Evolutionary conservation across 2,113 vertebrate genomes (phyloP).

Genomic region (Urocolius indicus): DNA sequence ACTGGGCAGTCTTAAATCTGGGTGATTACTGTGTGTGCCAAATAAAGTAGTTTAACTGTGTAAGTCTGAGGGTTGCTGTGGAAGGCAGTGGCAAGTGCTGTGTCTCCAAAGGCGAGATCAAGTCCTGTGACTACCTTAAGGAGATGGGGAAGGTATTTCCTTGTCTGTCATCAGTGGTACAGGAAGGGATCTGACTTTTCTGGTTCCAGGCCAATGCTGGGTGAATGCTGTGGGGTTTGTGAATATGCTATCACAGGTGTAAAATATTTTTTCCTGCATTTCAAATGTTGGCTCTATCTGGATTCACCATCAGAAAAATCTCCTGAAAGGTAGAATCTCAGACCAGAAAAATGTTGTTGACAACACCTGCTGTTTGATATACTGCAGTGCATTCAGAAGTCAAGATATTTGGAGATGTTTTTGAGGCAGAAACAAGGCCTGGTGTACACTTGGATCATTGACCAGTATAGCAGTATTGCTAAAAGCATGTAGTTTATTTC

Average conservation of each 20-base stretch:
- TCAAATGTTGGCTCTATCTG: not conserved
- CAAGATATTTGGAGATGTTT: not conserved
- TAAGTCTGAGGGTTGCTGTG: not conserved
- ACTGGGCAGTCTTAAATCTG: not conserved
- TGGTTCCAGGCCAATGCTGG: not conserved
- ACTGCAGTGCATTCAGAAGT: not conserved
- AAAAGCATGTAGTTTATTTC: not conserved
- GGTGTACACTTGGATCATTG: not conserved
- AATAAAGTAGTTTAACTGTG: not conserved
- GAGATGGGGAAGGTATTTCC: not conserved
- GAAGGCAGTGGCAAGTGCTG: not conserved
- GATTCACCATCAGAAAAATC: not conserved
- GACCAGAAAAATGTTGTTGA: not conserved
- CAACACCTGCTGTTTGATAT: not conserved
- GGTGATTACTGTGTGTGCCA: not conserved
- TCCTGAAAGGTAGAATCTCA: not conserved
- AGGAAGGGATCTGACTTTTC: not conserved
- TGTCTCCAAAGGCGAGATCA: not conserved
- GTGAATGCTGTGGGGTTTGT: not conserved
- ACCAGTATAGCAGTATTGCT: not conserved
- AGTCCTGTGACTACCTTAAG: not conserved
- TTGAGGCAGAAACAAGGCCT: not conserved
- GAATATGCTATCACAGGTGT: rapidly evolving
- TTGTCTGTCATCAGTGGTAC: rapidly evolving
- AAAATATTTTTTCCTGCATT: not conserved